These are phyloP conservation scores for Achlya flavicornis DNA, from an alignment of 2,888 invertebrate species.

Conservation along the genomic window DNA sequence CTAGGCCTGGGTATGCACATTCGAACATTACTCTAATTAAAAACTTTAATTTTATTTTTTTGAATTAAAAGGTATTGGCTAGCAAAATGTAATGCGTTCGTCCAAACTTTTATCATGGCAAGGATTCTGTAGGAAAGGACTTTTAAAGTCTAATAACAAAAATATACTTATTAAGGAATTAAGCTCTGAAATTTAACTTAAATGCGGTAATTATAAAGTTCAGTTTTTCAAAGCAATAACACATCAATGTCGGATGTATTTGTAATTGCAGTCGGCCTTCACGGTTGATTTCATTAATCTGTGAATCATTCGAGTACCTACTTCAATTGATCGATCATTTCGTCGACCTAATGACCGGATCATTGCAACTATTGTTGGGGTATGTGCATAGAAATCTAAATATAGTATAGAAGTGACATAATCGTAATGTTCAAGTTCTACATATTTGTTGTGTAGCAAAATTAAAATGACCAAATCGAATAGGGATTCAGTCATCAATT, in stretches of 20 bases:
- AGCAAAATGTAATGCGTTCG: too few relatives aligned
- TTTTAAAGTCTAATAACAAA: too few relatives aligned
- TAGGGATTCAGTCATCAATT: too few relatives aligned
- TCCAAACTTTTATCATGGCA: too few relatives aligned
- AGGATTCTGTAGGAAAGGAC: too few relatives aligned
- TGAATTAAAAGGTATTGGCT: too few relatives aligned
- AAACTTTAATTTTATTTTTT: too few relatives aligned
- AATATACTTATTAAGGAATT: too few relatives aligned
- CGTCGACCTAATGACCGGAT: conserved; percentile 17
- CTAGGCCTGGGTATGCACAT: too few relatives aligned
- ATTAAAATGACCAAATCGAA: not conserved
- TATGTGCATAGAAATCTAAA: conserved; percentile 6
- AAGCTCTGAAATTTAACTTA: not conserved
- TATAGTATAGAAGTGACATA: not conserved
- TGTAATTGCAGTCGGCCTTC: conserved; percentile 36
- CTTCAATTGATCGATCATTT: conserved; percentile 34
- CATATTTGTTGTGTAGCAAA: not conserved
- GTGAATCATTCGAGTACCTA: conserved; percentile 30
- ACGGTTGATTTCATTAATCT: conserved; percentile 32
- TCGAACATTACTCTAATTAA: too few relatives aligned
- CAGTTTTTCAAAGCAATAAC: not conserved
- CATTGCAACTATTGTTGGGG: conserved; percentile 1
- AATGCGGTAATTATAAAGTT: not conserved
- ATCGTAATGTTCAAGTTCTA: not conserved
- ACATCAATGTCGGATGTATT: not conserved